Base-by-base conservation (phyloP, 2,113 vertebrate species). In the Hippoglossus stenolepis region DNA sequence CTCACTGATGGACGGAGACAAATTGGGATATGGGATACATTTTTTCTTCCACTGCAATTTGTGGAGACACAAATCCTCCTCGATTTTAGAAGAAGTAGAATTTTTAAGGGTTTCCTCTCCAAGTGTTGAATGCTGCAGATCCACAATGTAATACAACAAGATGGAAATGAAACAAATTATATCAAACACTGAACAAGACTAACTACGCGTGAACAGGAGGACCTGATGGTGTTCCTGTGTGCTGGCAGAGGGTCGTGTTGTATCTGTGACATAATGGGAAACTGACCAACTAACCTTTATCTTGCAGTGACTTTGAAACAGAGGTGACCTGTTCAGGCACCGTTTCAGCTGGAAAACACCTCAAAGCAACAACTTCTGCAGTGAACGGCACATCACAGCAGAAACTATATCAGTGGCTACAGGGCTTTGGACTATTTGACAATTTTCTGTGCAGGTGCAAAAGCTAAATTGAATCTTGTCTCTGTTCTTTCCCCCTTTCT, bases 251-350 rank as follows among this genome's bases (percentile, higher is more conserved):
- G 21, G 47, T 49, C 64, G 24, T 73, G 23, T n/a, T 64, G 35
- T 57, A 60, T 59, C 10, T 23, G 38, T 71, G 69, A 77, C 57
- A 70, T 31, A 79, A 65, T 12, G 18, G 65, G 38, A 61, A 70
- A 72, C 21, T 59, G 63, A 62, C 66, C 56, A 57, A 35, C 49
- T 68, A 47, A 60, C 49, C 58, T 56, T 68, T 23, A 18, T 62
- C 59, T 49, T 17, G 35, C 65, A 56, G 24, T 69, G 74, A 81
- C 78, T 77, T 77, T 80, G 65, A 70, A 70, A 58, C 18, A 75
- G 60, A 81, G 70, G 73, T 70, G 73, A 77, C 61, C 54, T 12
- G 62, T 35, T 20, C 15, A 43, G 62, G 57, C 70, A 28, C 18
- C 0, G 3, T 49, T 73, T 68, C 54, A 70, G 64, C 59, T 70